Conservation (phyloP, 2,113 vertebrate species). For the Eptesicus fuscus region DNA sequence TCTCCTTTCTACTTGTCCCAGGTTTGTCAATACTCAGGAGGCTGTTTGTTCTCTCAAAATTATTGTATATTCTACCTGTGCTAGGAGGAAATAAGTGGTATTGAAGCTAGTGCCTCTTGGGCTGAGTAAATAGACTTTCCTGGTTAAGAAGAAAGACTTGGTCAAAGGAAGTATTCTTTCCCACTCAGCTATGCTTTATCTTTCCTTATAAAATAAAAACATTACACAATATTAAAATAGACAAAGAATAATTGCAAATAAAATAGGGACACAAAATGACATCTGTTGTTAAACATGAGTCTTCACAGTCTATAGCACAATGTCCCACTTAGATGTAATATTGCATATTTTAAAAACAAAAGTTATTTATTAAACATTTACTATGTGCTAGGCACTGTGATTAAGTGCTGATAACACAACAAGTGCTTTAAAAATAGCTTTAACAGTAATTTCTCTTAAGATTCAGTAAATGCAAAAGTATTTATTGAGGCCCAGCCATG, state of each 20-base stretch:
- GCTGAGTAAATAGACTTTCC: background rate
- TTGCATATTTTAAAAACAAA: background rate
- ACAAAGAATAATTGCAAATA: background rate
- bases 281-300: background rate
- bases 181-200: background rate
- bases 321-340: background rate
- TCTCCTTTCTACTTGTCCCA: background rate
- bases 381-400: background rate
- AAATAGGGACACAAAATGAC: background rate
- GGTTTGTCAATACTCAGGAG: background rate
- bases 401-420: background rate
- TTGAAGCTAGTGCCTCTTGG: background rate
- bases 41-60: background rate
- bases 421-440: background rate
- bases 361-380: background rate
- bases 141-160: background rate
- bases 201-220: constrained; percentile 19
- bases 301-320: background rate
- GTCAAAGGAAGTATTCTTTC: background rate
- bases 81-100: background rate
- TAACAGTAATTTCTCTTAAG: background rate
- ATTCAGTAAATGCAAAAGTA: background rate
- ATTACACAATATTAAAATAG: background rate
- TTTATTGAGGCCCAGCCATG: background rate
- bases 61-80: background rate